phyloP scores from a whole-genome alignment of 1,140 invertebrate species.

The Drosophila sucinea region DNA sequence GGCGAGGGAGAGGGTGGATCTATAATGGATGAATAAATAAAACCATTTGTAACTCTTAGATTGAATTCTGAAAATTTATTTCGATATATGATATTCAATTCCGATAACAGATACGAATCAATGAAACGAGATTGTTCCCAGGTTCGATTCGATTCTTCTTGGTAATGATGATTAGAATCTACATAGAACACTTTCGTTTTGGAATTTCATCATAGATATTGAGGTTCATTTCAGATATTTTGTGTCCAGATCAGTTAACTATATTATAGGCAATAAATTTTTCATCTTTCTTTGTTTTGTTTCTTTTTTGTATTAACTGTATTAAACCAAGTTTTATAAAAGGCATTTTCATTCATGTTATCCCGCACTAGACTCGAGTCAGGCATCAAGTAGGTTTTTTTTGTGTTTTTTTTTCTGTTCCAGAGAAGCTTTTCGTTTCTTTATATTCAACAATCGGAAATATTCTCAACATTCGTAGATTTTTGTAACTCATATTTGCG shows the following conservation, averaged over 20 bases:
- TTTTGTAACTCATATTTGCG: neutral
- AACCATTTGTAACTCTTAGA: slow-evolving; percentile 30
- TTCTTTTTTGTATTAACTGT: neutral
- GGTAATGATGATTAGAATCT: no score
- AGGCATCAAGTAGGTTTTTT: slow-evolving; percentile 4
- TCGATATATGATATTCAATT: slow-evolving; percentile 25
- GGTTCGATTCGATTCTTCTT: neutral
- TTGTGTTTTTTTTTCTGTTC: neutral
- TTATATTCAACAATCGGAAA: slow-evolving; percentile 15
- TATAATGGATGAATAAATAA: slow-evolving; percentile 5
- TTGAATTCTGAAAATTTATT: slow-evolving; percentile 51
- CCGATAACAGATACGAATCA: slow-evolving; percentile 15
- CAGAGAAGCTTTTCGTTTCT: slow-evolving; percentile 3
- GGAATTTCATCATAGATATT: neutral
- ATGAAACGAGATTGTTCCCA: no score
- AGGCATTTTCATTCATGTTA: slow-evolving; percentile 5
- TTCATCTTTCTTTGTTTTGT: neutral
- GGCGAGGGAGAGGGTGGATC: neutral
- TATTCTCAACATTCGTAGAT: slow-evolving; percentile 54
- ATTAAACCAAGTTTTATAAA: slow-evolving; percentile 4
- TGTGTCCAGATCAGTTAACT: slow-evolving; percentile 3
- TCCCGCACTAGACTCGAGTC: neutral
- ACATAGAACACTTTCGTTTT: slow-evolving; percentile 1
- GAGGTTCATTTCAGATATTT: slow-evolving; percentile 1
- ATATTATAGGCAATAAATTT: neutral